Conservation (phyloP, 1,140 invertebrate genomes). For the Teleopsis dalmanni region DNA sequence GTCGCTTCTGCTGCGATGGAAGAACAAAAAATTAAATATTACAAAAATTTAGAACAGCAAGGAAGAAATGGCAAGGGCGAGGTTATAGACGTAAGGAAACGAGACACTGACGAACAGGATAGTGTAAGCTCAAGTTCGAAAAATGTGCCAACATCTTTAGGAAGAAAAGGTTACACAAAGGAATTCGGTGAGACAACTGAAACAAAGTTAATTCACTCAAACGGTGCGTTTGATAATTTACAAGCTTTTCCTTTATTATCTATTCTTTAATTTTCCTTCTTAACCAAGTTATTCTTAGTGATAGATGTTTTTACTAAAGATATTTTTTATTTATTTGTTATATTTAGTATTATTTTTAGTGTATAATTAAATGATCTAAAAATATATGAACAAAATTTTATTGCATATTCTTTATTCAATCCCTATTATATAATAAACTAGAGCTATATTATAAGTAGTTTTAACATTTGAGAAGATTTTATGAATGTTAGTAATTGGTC, state of each 20-base stretch:
- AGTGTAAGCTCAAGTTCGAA: not conserved
- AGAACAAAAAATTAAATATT: conserved; percentile 26
- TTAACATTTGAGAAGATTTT: too few relatives aligned
- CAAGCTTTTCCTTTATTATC: not conserved
- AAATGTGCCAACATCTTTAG: not conserved
- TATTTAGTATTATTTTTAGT: too few relatives aligned
- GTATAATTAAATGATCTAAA: too few relatives aligned
- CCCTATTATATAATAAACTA: too few relatives aligned
- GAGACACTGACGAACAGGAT: not conserved
- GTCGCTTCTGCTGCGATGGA: conserved; percentile 25
- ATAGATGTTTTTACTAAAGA: too few relatives aligned
- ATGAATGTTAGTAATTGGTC: too few relatives aligned
- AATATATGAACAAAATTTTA: too few relatives aligned
- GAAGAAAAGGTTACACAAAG: conserved; percentile 10
- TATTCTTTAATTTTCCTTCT: too few relatives aligned
- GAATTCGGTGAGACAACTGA: conserved; percentile 17
- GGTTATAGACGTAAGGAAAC: not conserved
- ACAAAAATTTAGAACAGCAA: conserved; percentile 20
- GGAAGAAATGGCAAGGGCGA: conserved; percentile 2
- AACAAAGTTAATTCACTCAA: conserved; percentile 29
- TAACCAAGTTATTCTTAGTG: too few relatives aligned
- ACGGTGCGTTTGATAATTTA: conserved; percentile 18
- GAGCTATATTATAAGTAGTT: too few relatives aligned
- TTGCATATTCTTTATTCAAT: too few relatives aligned
- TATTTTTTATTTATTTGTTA: too few relatives aligned